These are phyloP conservation scores for Heteromormyrus szaboi DNA, from an alignment of 2,797 vertebrate species.

Conservation along the genomic window DNA sequence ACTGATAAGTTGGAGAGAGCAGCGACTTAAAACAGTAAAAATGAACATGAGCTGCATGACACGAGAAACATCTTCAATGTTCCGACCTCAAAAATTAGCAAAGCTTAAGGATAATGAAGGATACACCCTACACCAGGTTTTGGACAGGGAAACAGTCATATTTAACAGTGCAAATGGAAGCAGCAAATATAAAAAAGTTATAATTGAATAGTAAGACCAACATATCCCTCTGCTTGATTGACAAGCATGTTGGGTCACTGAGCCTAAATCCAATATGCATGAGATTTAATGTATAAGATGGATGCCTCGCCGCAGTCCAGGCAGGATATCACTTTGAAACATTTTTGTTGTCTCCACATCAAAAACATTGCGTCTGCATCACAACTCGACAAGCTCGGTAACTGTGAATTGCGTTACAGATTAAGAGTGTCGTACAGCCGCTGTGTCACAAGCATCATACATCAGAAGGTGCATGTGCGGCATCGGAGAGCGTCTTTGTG, in stretches of 20 bases:
- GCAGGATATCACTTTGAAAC: neutral
- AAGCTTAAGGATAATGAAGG: constrained; percentile 21
- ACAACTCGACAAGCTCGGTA: neutral
- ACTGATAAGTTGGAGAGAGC: constrained; percentile 32
- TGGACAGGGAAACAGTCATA: constrained; percentile 39
- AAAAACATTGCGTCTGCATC: neutral
- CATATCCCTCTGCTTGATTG: neutral
- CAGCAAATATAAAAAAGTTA: constrained; percentile 34
- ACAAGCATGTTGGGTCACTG: neutral
- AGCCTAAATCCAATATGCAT: neutral
- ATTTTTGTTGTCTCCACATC: neutral
- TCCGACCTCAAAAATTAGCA: constrained; percentile 34
- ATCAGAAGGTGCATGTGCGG: neutral
- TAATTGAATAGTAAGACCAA: neutral
- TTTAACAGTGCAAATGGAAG: constrained; percentile 34
- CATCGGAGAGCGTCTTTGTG: neutral
- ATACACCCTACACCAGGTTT: constrained; percentile 36
- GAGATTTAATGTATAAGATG: neutral
- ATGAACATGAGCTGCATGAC: neutral
- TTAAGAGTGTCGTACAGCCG: neutral
- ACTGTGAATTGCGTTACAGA: neutral
- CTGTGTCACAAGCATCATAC: neutral
- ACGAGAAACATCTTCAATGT: constrained; percentile 20
- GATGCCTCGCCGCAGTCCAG: neutral
- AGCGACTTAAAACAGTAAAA: constrained; percentile 24